Conservation (phyloP, 2,797 vertebrate species). For the Saxicola maurus region DNA sequence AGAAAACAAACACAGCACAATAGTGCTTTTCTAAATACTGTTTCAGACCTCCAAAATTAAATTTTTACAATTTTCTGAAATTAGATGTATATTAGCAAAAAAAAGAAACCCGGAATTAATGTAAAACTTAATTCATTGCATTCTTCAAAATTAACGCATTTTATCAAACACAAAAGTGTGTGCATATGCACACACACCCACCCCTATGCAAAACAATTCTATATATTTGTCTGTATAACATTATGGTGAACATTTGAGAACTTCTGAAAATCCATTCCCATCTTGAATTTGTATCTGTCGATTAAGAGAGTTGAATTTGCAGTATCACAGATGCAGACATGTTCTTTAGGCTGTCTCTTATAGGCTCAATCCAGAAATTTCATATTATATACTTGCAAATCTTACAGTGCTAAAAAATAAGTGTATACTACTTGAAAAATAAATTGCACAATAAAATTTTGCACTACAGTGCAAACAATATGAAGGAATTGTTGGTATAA, state of each 20-base stretch:
- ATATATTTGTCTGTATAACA: background rate
- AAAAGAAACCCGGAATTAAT: background rate
- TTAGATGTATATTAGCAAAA: background rate
- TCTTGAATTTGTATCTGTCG: background rate
- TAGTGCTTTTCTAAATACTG: background rate
- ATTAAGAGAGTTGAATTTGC: background rate
- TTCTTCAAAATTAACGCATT: background rate
- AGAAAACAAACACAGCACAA: background rate
- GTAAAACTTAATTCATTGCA: background rate
- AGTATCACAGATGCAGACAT: background rate
- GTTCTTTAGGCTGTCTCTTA: background rate
- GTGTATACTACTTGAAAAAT: background rate
- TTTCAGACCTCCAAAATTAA: background rate
- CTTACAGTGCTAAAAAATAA: background rate
- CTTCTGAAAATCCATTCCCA: background rate
- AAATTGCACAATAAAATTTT: background rate
- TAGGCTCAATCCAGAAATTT: background rate
- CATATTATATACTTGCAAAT: background rate
- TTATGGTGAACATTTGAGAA: background rate
- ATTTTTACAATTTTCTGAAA: background rate
- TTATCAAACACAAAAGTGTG: background rate
- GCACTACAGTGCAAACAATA: background rate
- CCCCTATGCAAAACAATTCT: background rate
- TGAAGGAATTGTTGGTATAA: background rate
- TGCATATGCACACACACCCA: accelerated